Conservation (phyloP, 2,113 vertebrate genomes). For the Limanda limanda region DNA sequence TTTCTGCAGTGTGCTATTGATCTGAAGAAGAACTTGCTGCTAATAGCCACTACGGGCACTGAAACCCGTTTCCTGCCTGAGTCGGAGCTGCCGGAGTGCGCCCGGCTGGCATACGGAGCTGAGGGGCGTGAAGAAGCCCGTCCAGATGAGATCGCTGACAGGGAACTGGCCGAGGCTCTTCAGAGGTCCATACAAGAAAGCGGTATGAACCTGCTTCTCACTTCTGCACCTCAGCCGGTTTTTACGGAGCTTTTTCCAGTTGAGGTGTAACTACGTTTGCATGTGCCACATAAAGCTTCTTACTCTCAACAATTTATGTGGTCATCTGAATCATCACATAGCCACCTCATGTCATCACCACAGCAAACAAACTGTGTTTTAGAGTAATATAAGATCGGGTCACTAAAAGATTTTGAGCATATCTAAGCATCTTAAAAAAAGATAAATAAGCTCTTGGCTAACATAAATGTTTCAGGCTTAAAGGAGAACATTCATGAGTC, state of each 20-base stretch:
- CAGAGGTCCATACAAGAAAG: conserved; percentile 97
- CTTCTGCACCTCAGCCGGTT: conserved; percentile 38
- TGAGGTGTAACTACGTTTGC: conserved; percentile 65
- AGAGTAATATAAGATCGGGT: background rate
- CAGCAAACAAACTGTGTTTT: conserved; percentile 37
- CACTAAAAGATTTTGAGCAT: background rate
- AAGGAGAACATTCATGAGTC: conserved; percentile 29
- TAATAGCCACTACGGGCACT: conserved; percentile 95
- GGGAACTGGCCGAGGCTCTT: conserved; percentile 95
- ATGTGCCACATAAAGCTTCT: conserved; percentile 75
- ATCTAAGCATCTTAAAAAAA: background rate
- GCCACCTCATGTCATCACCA: conserved; percentile 62
- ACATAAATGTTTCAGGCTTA: conserved; percentile 25
- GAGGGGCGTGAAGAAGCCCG: conserved; percentile 88
- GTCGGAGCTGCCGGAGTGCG: conserved; percentile 94
- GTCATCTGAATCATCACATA: conserved; percentile 58
- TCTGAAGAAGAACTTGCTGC: conserved; percentile 94
- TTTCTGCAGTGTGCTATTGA: conserved; percentile 92
- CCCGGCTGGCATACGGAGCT: conserved; percentile 91
- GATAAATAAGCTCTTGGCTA: background rate
- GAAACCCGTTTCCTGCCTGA: conserved; percentile 95
- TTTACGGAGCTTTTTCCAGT: conserved; percentile 47
- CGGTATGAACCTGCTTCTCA: conserved; percentile 79
- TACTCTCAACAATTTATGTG: conserved; percentile 66
- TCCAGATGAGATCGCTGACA: conserved; percentile 93